phyloP scores from a whole-genome alignment of 2,888 invertebrate genomes.

The Agonopterix subpropinquella region DNA sequence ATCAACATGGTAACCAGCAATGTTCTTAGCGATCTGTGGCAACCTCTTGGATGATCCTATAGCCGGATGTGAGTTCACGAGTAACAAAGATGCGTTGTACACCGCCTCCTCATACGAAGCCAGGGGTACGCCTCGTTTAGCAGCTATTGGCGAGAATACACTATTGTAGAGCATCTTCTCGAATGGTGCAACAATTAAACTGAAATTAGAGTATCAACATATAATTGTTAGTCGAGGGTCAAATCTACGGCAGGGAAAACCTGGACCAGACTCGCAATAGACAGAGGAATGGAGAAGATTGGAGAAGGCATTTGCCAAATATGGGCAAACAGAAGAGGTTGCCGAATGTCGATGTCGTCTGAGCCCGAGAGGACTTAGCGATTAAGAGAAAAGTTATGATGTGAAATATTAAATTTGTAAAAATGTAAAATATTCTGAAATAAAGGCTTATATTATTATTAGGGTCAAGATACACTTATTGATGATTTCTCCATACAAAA shows the following conservation, averaged over 20 bases:
- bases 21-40: slow-evolving; percentile 41
- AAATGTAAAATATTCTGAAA: too few relatives aligned
- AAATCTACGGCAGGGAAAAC: too few relatives aligned
- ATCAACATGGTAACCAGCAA: slow-evolving; percentile 52
- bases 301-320: too few relatives aligned
- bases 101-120: slow-evolving; percentile 38
- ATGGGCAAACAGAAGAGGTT: too few relatives aligned
- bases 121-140: slow-evolving; percentile 30
- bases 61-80: slow-evolving; percentile 42
- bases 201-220: slow-evolving; percentile 19
- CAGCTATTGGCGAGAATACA: slow-evolving; percentile 29
- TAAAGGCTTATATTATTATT: too few relatives aligned
- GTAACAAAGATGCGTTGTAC: slow-evolving; percentile 34
- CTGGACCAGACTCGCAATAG: too few relatives aligned
- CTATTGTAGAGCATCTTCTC: slow-evolving; percentile 32
- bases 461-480: neutral
- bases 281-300: too few relatives aligned
- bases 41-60: slow-evolving; percentile 31
- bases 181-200: slow-evolving; percentile 24
- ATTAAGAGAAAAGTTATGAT: too few relatives aligned
- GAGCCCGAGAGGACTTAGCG: too few relatives aligned
- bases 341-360: too few relatives aligned
- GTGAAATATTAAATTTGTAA: too few relatives aligned
- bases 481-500: neutral
- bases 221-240: neutral